Evolutionary conservation across 2,888 invertebrate species (phyloP), one percentile per base, ranked within the genome.

Genomic region (Diarsia rubi): DNA sequence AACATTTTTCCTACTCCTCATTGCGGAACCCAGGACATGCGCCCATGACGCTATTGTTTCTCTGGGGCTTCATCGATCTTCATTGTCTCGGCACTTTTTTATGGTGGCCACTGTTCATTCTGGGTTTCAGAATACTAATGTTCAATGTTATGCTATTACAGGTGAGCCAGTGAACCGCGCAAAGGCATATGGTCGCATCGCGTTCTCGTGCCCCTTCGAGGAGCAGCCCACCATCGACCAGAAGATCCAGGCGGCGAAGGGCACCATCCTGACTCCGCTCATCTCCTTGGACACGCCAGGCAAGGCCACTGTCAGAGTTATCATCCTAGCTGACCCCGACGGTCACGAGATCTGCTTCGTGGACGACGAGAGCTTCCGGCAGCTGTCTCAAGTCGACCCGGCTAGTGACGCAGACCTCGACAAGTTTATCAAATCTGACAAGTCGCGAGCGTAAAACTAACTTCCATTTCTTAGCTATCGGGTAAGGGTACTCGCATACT

Each of bases 281-380:
- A 98, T 99, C 72, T 98, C 98, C n/a, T 95, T 99, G 82, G 99
- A 99, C 90, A 99, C 99, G 0, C 99, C 99, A 0, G 99, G 99
- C 64, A 99, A 99, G 94, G 99, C 99, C 0, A 98, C 99, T 0
- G 99, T 99, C 0, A 97, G 98, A 82, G 99, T 99, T 49, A 98
- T 99, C 75, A 99, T 99, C 89, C 96, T 99, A 5, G 99, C 99
- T 2, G 99, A 99, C 97, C 99, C 99, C 0, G 99, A 99, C 95
- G 98, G 98, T 0, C 99, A 99, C 93, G 99, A 99, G 97, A 99
- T 99, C 83, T 99, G 99, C 95, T 99, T 99, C 94, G 99, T 99
- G 9, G 99, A 99, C 82, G 99, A 99, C 89, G 99, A 99, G 96
- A 99, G 98, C 54, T 99, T 99, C 96, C 96, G 98, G 11, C 97